Percentiles rank a stretch among this genome's conserved stretches.
phyloP scores from a whole-genome alignment of 1,140 invertebrate species.

The Orius insidiosus region DNA sequence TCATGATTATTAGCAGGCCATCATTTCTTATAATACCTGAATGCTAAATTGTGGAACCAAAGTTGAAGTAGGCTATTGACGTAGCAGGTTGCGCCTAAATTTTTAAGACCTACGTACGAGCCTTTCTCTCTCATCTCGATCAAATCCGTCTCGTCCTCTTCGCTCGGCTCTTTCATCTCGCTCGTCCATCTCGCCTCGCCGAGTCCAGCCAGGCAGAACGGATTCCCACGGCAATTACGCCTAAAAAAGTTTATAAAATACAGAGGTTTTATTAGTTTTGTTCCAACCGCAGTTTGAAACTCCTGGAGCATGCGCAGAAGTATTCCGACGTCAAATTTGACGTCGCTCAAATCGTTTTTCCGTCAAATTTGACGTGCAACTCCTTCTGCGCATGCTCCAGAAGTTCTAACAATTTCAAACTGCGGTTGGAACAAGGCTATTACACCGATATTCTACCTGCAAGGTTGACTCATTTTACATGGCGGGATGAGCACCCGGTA shows the following conservation, averaged over 20 bases:
- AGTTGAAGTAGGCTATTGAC: conserved; percentile 55
- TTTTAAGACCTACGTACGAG: conserved; percentile 44
- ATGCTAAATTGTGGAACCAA: conserved; percentile 50
- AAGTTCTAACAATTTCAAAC: too few species aligned
- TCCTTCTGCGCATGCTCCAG: too few species aligned
- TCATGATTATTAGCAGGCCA: too few species aligned
- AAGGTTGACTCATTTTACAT: conserved; percentile 19
- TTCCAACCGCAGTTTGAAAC: too few species aligned
- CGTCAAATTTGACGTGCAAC: too few species aligned
- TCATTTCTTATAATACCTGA: conserved; percentile 30
- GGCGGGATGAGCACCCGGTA: conserved; percentile 30
- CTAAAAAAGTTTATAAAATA: conserved; percentile 26
- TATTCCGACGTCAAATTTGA: too few species aligned
- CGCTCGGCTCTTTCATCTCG: conserved; percentile 25
- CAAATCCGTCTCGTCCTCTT: conserved; percentile 33
- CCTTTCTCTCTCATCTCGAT: conserved; percentile 30
- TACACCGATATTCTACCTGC: neutral
- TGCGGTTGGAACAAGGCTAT: too few species aligned
- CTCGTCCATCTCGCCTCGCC: conserved; percentile 37
- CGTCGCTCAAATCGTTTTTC: too few species aligned
- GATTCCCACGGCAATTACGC: conserved; percentile 45
- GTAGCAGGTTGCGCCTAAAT: conserved; percentile 57
- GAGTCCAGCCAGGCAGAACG: conserved; percentile 42
- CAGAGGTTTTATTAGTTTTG: conserved; percentile 1
- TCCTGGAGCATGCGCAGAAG: too few species aligned